These are phyloP conservation scores for Clarias batrachus DNA, from an alignment of 2,113 vertebrate species.

Conservation along the genomic window DNA sequence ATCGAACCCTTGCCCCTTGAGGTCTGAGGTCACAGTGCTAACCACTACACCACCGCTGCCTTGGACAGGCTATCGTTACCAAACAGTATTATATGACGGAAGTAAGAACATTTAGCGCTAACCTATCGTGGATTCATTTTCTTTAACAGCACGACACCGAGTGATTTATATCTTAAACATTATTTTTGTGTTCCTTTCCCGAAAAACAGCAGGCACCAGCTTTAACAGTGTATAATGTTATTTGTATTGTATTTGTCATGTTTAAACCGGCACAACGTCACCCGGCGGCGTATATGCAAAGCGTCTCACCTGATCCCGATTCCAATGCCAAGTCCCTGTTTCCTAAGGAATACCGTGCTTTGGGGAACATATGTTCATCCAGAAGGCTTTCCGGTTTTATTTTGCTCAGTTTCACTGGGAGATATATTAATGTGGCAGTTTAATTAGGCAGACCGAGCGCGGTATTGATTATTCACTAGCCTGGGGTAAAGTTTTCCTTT, in stretches of 20 bases:
- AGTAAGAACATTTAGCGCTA: not conserved
- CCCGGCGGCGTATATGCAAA: conserved; percentile 1
- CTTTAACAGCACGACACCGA: not conserved
- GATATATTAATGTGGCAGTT: conserved; percentile 70
- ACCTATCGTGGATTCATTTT: not conserved
- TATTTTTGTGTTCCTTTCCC: no score
- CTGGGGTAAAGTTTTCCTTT: conserved; percentile 70
- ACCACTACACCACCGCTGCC: no score
- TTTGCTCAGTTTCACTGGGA: conserved; percentile 59
- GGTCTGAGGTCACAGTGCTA: no score
- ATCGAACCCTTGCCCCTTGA: no score
- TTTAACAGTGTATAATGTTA: no score
- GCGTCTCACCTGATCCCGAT: not conserved
- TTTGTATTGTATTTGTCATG: no score
- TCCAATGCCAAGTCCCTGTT: not conserved
- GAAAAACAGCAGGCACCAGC: no score
- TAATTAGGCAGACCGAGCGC: conserved; percentile 68
- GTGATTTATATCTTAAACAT: not conserved
- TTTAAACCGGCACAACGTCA: not conserved
- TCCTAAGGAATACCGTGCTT: conserved; percentile 1
- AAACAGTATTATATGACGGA: no score
- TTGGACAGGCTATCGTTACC: no score
- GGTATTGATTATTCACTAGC: conserved; percentile 72
- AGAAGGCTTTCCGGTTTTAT: conserved; percentile 33
- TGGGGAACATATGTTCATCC: conserved; percentile 7